These are phyloP conservation scores for Podarcis muralis DNA, from an alignment of 2,113 vertebrate species.

Conservation along the genomic window DNA sequence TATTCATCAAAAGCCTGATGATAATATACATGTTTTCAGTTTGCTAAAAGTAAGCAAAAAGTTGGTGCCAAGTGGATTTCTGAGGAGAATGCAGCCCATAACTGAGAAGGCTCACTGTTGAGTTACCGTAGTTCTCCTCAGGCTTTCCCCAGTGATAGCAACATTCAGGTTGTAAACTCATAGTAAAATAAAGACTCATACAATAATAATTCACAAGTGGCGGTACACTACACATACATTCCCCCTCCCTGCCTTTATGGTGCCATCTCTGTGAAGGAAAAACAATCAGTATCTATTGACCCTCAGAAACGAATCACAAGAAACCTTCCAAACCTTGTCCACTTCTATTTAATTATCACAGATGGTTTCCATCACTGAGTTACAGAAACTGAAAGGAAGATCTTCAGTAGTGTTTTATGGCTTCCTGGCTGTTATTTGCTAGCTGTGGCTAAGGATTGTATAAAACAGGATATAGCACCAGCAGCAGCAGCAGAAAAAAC, in stretches of 20 bases:
- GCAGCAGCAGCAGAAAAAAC: not conserved
- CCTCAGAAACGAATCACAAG: slow-evolving; percentile 8
- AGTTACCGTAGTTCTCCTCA: no score
- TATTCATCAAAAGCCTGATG: no score
- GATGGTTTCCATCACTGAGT: not conserved
- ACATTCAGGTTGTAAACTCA: not conserved
- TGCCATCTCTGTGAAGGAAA: not conserved
- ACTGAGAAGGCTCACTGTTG: no score
- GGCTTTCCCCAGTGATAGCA: not conserved
- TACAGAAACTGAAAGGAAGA: not conserved
- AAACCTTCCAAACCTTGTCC: slow-evolving; percentile 5
- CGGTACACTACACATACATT: not conserved
- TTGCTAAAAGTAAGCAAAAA: no score
- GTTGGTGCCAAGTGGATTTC: no score
- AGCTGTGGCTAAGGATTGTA: not conserved
- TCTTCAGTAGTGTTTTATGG: not conserved
- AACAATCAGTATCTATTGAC: not conserved
- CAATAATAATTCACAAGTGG: no score
- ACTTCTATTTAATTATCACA: not conserved
- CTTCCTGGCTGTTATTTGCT: slow-evolving; percentile 24
- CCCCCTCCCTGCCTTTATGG: not conserved
- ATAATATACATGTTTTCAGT: no score
- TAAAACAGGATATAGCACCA: slow-evolving; percentile 7
- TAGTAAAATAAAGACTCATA: not conserved
- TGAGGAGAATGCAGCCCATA: no score